Evolutionary conservation across 1,140 invertebrate species (phyloP).

Genomic region (Triops cancriformis): DNA sequence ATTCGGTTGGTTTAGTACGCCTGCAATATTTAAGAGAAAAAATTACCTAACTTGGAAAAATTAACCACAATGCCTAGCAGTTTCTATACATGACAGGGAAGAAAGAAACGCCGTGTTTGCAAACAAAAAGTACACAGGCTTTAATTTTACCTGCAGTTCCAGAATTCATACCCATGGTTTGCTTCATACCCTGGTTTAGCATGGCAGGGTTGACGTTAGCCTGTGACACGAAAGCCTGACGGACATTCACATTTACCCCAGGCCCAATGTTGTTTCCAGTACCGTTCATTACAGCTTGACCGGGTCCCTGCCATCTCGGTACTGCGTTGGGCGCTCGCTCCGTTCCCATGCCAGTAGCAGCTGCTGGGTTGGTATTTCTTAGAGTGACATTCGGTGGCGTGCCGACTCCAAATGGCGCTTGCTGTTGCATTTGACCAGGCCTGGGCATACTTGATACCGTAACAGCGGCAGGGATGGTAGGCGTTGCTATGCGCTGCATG

Average conservation of each 20-base stretch:
- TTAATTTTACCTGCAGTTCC: neutral
- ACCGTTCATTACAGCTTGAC: neutral
- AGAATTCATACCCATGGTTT: neutral
- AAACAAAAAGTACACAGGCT: too few relatives aligned
- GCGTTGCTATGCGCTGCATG: neutral
- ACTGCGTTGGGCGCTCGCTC: neutral
- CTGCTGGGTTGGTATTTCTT: neutral
- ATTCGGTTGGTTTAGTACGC: conserved; percentile 16
- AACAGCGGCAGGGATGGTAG: neutral
- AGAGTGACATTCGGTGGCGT: neutral
- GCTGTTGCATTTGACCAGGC: neutral
- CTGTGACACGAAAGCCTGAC: neutral
- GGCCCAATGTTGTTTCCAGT: neutral
- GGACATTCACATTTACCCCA: neutral
- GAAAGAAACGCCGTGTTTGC: too few relatives aligned
- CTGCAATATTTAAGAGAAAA: neutral
- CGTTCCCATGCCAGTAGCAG: neutral
- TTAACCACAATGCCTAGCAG: neutral
- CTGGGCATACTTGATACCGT: neutral
- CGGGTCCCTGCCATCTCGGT: neutral
- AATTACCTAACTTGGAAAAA: neutral
- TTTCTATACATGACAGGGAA: neutral
- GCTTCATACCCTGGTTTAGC: neutral
- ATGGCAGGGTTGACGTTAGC: neutral
- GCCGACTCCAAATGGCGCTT: neutral